Evolutionary conservation across 2,797 vertebrate species (phyloP), one percentile per base, ranked within the genome.

Genomic region (Sebastes baramenuke): DNA sequence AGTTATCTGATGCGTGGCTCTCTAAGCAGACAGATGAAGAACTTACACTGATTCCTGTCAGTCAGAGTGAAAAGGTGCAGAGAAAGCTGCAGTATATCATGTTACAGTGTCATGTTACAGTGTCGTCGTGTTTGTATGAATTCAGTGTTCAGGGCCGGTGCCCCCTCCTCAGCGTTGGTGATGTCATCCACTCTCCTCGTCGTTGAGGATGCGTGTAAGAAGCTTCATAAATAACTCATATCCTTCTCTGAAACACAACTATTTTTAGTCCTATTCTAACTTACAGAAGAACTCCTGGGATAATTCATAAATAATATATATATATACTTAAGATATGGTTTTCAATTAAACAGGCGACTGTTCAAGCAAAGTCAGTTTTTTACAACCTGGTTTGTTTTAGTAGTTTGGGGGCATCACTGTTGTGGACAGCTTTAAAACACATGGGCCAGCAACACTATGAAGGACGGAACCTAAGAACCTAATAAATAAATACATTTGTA

Each of bases 141-240:
- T 18, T 38, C 73, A 18, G 74, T 0, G 6, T 46, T 84, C 38
- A 42, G 36, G 36, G 36, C 36, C 36, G 2, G 36, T 13, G 36
- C 36, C 12, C 12, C 36, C 36, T 38, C 36, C 36, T 38, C 36
- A 14, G 36, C 5, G 36, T 14, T 38, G 36, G 36, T 38, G 36
- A 38, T 38, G 36, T 38, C 36, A 38, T 38, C 36, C 36, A 38
- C 36, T 38, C 36, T 38, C 36, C 36, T 38, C 12, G 36, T 38
- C 0, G 36, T 38, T 38, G 36, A 38, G 12, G 36, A 38, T 38
- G 36, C 36, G 36, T 38, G 36, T 38, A 38, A 38, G 12, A 46
- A 16, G n/a, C 61, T 42, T 84, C 75, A 84, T 84, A 34, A 86
- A 86, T 86, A 82, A 85, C 69, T 76, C 30, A 65, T 3, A n/a